phyloP scores from a whole-genome alignment of 2,888 invertebrate genomes.

The Uropetala carovei region DNA sequence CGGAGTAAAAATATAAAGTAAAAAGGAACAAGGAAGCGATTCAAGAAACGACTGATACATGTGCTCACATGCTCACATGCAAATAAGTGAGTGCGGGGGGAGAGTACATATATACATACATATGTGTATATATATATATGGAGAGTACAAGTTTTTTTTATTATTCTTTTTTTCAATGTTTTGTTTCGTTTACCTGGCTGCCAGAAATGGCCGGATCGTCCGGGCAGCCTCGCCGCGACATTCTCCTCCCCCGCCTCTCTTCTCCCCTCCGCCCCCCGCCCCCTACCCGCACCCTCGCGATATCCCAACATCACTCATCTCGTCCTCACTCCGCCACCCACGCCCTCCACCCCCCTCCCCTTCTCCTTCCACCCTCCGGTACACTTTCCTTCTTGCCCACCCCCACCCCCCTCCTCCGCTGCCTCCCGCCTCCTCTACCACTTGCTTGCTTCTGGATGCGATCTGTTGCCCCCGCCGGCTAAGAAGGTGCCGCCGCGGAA shows the following conservation, averaged over 20 bases:
- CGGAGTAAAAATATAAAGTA: slow-evolving; percentile 41
- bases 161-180: slow-evolving; percentile 40
- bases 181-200: slow-evolving; percentile 65
- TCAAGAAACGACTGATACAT: slow-evolving; percentile 43
- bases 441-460: slow-evolving; percentile 59
- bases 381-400: neutral
- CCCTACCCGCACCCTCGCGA: slow-evolving; percentile 56
- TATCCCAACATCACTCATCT: slow-evolving; percentile 62
- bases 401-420: neutral
- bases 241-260: slow-evolving; percentile 61
- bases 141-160: neutral
- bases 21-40: slow-evolving; percentile 56
- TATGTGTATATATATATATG: slow-evolving; percentile 36
- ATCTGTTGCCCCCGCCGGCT: neutral
- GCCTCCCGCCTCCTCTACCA: slow-evolving; percentile 4
- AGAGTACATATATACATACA: slow-evolving; percentile 37
- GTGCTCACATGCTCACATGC: slow-evolving; percentile 64
- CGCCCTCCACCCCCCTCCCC: neutral
- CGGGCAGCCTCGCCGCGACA: slow-evolving; percentile 65
- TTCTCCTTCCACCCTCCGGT: neutral
- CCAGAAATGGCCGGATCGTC: slow-evolving; percentile 65
- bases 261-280: slow-evolving; percentile 42
- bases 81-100: slow-evolving; percentile 62
- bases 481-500: neutral
- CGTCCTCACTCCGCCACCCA: slow-evolving; percentile 44